phyloP scores from a whole-genome alignment of 2,797 vertebrate species.

The Gambelia wislizenii region DNA sequence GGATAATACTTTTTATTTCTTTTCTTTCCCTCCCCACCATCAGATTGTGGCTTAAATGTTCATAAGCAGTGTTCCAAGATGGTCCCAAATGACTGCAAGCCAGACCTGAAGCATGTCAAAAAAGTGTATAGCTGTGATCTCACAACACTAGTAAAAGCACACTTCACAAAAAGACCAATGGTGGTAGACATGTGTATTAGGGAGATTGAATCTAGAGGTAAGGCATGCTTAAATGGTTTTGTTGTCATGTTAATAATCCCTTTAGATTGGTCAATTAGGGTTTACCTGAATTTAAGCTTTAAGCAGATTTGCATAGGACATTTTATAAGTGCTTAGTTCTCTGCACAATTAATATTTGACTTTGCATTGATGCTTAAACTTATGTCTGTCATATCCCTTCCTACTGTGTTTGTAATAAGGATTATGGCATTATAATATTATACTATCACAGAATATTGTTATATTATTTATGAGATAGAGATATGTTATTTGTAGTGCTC shows the following conservation, averaged over 20 bases:
- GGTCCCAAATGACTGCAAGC: conserved; percentile 97
- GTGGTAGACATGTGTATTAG: conserved; percentile 99
- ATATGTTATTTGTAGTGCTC: neutral
- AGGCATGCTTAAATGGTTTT: conserved; percentile 62
- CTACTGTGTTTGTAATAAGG: neutral
- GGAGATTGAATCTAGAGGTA: conserved; percentile 98
- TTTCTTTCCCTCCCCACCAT: too few relatives aligned
- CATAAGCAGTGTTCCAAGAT: conserved; percentile 97
- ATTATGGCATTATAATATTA: neutral
- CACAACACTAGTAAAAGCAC: conserved; percentile 95
- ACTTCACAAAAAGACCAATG: conserved; percentile 95
- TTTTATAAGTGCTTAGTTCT: conserved; percentile 44
- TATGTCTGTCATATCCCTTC: conserved; percentile 46
- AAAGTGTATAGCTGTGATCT: conserved; percentile 99
- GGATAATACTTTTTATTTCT: conserved; percentile 43
- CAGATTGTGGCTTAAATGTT: conserved; percentile 97
- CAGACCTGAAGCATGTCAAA: conserved; percentile 96
- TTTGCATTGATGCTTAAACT: conserved; percentile 46
- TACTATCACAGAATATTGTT: neutral
- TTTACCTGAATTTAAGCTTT: conserved; percentile 48
- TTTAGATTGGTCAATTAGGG: conserved; percentile 52
- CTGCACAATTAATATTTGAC: conserved; percentile 5
- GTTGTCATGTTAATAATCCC: conserved; percentile 46
- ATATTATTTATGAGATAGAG: neutral
- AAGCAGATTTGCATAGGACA: conserved; percentile 44